Conservation (phyloP, 2,797 vertebrate species). For the Podarcis siculus region DNA sequence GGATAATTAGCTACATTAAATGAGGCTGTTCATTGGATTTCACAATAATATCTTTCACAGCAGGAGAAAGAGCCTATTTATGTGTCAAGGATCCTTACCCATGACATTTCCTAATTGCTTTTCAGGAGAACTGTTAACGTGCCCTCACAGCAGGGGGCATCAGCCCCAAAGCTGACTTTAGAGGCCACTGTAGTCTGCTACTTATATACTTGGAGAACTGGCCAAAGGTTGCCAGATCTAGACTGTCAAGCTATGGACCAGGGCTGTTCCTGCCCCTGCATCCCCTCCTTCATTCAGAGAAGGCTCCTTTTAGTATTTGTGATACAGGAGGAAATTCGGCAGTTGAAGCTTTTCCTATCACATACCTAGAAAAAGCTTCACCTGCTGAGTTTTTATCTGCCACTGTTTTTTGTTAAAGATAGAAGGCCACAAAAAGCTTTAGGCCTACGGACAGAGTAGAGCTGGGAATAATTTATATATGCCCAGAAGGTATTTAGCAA, state of each 20-base stretch:
- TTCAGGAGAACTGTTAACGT: slow-evolving; percentile 71
- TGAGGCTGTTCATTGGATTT: slow-evolving; percentile 82
- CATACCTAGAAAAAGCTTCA: neutral
- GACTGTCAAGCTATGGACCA: neutral
- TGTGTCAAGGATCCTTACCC: slow-evolving; percentile 76
- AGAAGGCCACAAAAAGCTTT: neutral
- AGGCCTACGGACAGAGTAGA: neutral
- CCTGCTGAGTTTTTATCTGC: neutral
- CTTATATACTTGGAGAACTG: slow-evolving; percentile 47
- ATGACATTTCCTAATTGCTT: slow-evolving; percentile 89
- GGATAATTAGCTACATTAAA: slow-evolving; percentile 86
- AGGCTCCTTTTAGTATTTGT: neutral
- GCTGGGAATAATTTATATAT: neutral
- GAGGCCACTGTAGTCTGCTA: slow-evolving; percentile 52
- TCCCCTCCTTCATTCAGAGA: neutral
- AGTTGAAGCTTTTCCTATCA: neutral
- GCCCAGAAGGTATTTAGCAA: too few relatives aligned
- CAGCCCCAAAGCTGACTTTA: slow-evolving; percentile 61
- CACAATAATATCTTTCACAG: slow-evolving; percentile 81
- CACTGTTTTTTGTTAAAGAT: neutral
- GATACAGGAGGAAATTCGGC: neutral
- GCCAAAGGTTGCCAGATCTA: neutral
- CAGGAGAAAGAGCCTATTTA: slow-evolving; percentile 76
- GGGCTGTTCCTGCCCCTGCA: too few relatives aligned
- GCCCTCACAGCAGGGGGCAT: slow-evolving; percentile 62